A percentile compares a stretch with the other conserved stretches of the same genome.
Evolutionary conservation across 2,797 vertebrate species (phyloP).

Genomic region (Chanos chanos): DNA sequence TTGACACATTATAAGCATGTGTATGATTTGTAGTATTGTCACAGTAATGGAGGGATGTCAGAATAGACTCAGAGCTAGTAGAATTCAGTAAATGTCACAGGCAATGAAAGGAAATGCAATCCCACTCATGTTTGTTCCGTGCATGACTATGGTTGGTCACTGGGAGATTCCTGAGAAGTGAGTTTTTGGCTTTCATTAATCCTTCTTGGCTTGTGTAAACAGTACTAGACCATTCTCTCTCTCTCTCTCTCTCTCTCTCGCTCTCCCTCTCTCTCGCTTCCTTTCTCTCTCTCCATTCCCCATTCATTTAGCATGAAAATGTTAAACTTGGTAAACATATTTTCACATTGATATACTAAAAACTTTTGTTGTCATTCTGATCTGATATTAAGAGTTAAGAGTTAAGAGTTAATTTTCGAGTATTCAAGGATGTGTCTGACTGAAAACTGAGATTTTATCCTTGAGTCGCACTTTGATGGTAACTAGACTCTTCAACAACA

Average conservation of each 20-base stretch:
- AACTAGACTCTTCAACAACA: constrained; percentile 2
- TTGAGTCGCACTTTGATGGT: too few relatives aligned
- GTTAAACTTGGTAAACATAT: too few relatives aligned
- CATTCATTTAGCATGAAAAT: constrained; percentile 6
- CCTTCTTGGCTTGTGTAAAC: constrained; percentile 1
- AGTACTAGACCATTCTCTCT: constrained; percentile 3
- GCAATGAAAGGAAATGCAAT: constrained; percentile 9
- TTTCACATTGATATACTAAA: too few relatives aligned
- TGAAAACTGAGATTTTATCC: too few relatives aligned
- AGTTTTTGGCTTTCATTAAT: constrained; percentile 5
- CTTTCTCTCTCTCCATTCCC: background rate
- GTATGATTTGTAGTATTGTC: background rate
- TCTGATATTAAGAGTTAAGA: too few relatives aligned
- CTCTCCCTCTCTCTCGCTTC: background rate
- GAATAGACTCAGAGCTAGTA: constrained; percentile 1
- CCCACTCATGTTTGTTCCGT: background rate
- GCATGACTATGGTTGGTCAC: background rate
- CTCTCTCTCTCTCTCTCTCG: background rate
- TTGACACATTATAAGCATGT: too few relatives aligned
- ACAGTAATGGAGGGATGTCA: too few relatives aligned
- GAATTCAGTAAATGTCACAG: constrained; percentile 16
- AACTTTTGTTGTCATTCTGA: too few relatives aligned
- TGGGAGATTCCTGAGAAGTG: constrained; percentile 4
- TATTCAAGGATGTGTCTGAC: too few relatives aligned
- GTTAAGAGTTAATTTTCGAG: too few relatives aligned